Base-by-base conservation (phyloP, 2,113 vertebrate species). In the Henicopernis longicauda region DNA sequence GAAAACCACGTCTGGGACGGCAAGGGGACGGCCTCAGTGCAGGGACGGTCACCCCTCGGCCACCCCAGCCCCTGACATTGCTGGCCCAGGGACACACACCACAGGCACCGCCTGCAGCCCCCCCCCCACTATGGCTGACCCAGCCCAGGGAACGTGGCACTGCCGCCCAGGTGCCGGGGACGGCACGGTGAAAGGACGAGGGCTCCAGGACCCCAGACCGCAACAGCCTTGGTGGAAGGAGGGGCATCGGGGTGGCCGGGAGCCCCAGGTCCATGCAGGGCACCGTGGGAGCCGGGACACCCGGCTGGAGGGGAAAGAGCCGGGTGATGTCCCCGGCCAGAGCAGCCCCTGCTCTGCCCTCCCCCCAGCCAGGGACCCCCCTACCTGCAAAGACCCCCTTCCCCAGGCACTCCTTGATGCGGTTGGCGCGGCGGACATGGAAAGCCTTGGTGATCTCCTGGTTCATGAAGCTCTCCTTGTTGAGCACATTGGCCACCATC, bases 381-480 rank as follows among this genome's bases (percentile, higher is more conserved):
- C 73, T 98, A 99, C 99, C 99, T 89, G 99, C 98, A 3, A 99
- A 99, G 49, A 98, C 98, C 96, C 99, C 99, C 97, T 99, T 99
- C 74, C 99, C 99, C 97, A 99, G 98, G 97, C 99, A 99, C 97
- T 99, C 99, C 98, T 99, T 99, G 66, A 99, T 99, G 59, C 99
- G 98, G 97, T 99, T 99, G 97, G 99, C 99, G 93, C 99, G 98
- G 74, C 99, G 99, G 91, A 99, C 99, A 2, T 99, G 99, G 98
- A 99, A 99, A 98, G 99, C 99, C 99, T 99, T 99, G 98, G 99
- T 99, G 98, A 99, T 99, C 98, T 99, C 99, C 98, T 99, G 99
- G 98, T 99, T 99, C 99, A 99, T 99, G 98, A 99, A 99, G 83
- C 99, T 99, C 98, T 99, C 99, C 1, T 99, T 99, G 97, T 99